A percentile compares a stretch with the other conserved stretches of the same genome.
Conservation (phyloP, 2,797 vertebrate genomes). For the Lerista edwardsae region DNA sequence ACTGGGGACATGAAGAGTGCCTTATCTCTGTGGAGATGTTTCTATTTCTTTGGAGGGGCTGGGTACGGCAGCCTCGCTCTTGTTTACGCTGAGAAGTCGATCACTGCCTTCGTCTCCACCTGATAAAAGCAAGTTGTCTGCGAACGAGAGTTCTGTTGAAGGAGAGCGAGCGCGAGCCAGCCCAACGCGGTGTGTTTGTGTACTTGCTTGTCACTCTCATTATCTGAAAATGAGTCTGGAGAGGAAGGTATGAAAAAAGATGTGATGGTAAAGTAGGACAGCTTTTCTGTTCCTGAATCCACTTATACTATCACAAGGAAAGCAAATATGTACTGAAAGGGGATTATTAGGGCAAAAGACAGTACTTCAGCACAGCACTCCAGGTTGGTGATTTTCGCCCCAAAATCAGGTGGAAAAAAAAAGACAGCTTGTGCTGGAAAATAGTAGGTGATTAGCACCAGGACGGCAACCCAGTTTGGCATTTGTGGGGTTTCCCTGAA, state of each 20-base stretch:
- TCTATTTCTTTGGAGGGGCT: slow-evolving; percentile 32
- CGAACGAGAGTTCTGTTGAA: not conserved
- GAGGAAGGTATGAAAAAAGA: slow-evolving; percentile 3
- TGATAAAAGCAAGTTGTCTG: not conserved
- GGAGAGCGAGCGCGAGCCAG: not conserved
- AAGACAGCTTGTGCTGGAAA: not conserved
- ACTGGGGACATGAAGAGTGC: not conserved
- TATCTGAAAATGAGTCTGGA: slow-evolving; percentile 34
- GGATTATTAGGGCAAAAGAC: slow-evolving; percentile 42
- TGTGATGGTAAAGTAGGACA: slow-evolving; percentile 43
- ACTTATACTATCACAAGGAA: slow-evolving; percentile 27
- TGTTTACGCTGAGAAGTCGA: not conserved
- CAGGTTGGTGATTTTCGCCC: not conserved
- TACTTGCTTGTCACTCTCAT: slow-evolving; percentile 24
- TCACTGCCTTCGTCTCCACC: slow-evolving; percentile 3
- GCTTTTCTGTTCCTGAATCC: slow-evolving; percentile 33
- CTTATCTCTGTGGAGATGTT: not conserved
- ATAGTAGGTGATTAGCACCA: slow-evolving; percentile 12
- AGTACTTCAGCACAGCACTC: slow-evolving; percentile 7
- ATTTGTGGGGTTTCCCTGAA: not conserved
- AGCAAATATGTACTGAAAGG: slow-evolving; percentile 24
- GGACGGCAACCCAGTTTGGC: not conserved
- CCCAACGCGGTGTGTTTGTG: not conserved
- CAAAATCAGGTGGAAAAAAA: slow-evolving; percentile 30
- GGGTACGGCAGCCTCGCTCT: slow-evolving; percentile 7